Evolutionary conservation across 2,888 invertebrate species (phyloP).

Genomic region (Muschampia plurimacula): DNA sequence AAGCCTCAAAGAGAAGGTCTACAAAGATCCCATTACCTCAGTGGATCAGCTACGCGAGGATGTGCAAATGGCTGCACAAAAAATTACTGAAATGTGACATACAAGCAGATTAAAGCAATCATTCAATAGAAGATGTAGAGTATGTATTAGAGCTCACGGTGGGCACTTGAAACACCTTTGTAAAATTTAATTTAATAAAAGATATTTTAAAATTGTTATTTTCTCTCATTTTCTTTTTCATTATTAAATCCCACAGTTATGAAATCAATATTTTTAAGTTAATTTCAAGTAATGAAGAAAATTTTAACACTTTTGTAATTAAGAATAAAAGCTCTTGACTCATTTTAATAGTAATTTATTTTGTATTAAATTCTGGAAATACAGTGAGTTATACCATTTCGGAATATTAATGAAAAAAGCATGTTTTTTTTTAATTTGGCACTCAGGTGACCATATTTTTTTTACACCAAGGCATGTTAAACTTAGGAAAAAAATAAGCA

Average conservation of each 20-base stretch:
- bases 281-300: neutral
- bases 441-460: too few species aligned
- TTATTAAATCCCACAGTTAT: slow-evolving; percentile 3
- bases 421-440: too few species aligned
- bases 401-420: slow-evolving; percentile 10
- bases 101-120: slow-evolving; percentile 9
- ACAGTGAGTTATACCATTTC: neutral
- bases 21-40: neutral
- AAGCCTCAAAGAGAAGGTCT: neutral
- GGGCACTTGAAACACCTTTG: slow-evolving; percentile 6
- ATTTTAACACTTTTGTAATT: neutral
- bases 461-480: too few species aligned
- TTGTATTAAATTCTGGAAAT: too few species aligned
- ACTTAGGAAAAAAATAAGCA: too few species aligned
- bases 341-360: slow-evolving; percentile 5
- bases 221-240: slow-evolving; percentile 1
- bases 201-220: slow-evolving; percentile 9
- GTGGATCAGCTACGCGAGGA: neutral
- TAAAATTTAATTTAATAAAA: slow-evolving; percentile 9
- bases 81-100: neutral
- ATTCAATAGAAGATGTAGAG: slow-evolving; percentile 7
- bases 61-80: slow-evolving; percentile 5
- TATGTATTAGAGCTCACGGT: slow-evolving; percentile 5
- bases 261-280: slow-evolving; percentile 11
- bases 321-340: neutral